Conservation (phyloP, 2,113 vertebrate species). For the Patagioenas fasciata region DNA sequence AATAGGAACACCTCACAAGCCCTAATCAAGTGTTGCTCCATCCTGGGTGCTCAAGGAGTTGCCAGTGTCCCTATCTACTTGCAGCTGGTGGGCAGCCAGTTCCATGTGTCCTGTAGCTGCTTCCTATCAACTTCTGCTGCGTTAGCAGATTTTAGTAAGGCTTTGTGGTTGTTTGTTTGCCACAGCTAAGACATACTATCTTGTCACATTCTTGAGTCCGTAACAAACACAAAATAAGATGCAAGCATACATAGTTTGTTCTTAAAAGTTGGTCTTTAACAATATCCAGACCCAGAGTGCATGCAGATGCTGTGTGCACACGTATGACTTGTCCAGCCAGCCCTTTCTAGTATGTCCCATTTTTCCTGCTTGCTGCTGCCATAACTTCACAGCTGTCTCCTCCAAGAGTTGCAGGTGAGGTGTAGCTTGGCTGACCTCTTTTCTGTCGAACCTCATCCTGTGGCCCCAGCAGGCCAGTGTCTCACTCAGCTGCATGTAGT, state of each 20-base stretch:
- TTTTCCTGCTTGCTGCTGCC: not conserved
- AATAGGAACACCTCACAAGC: not conserved
- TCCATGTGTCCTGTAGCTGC: not conserved
- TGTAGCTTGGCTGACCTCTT: slow-evolving; percentile 51
- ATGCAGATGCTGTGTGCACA: not conserved
- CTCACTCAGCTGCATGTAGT: not conserved
- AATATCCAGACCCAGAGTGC: not conserved
- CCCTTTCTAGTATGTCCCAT: not conserved
- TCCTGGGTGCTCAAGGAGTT: not conserved
- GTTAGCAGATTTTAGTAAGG: not conserved
- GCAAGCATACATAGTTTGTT: not conserved
- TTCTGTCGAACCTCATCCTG: not conserved
- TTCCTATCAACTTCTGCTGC: not conserved
- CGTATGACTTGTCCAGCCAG: not conserved
- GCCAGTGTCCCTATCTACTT: not conserved
- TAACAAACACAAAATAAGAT: not conserved
- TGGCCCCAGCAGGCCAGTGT: not conserved
- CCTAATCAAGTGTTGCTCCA: not conserved
- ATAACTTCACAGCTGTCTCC: slow-evolving; percentile 26
- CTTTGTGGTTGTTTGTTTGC: not conserved
- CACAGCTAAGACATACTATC: not conserved
- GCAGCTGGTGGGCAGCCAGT: not conserved
- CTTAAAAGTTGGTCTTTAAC: not conserved
- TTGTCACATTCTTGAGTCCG: not conserved
- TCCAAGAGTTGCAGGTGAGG: slow-evolving; percentile 47